These are phyloP conservation scores for Pseudoatta argentina DNA, from an alignment of 1,140 invertebrate genomes.

Conservation along the genomic window DNA sequence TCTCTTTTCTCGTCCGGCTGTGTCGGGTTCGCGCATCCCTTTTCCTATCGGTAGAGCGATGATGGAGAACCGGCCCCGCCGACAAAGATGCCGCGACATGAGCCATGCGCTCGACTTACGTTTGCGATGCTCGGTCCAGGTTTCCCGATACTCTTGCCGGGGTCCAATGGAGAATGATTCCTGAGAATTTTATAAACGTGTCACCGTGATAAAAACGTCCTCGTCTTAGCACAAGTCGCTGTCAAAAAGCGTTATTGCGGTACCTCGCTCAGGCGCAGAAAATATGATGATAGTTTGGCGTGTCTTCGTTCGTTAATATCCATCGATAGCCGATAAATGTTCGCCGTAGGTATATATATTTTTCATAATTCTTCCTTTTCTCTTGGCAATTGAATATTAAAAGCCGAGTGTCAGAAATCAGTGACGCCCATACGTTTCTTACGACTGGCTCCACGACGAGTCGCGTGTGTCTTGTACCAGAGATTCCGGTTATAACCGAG, in stretches of 20 bases:
- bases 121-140: conserved; percentile 52
- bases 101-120: conserved; percentile 75
- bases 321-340: conserved; percentile 11
- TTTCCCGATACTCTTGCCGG: conserved; percentile 68
- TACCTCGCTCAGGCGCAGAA: not conserved
- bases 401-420: conserved; percentile 26
- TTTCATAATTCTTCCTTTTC: not conserved
- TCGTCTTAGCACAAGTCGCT: conserved; percentile 17
- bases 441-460: conserved; percentile 64
- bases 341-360: conserved; percentile 56
- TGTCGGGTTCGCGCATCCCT: conserved; percentile 57
- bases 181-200: conserved; percentile 77
- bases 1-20: conserved; percentile 26
- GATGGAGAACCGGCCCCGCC: conserved; percentile 82
- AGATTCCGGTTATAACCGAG: conserved; percentile 42
- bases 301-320: conserved; percentile 31
- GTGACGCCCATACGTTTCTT: conserved; percentile 10
- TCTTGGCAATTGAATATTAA: conserved; percentile 64
- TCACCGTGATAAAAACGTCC: conserved; percentile 75
- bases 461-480: conserved; percentile 27
- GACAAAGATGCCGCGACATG: conserved; percentile 84
- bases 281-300: not conserved
- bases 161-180: conserved; percentile 66
- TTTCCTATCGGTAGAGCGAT: conserved; percentile 80
- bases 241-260: conserved; percentile 38